Evolutionary conservation across 2,113 vertebrate genomes (phyloP).

Genomic region (human (Homo sapiens)): GRCh38 chr2:153432501-153433000

Average conservation of each 20-base stretch:
- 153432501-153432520: constrained; percentile 68
- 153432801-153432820: constrained; percentile 44
- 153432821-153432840: neutral
- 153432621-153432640: rapidly evolving
- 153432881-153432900: constrained; percentile 2
- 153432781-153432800: constrained; percentile 31
- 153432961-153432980: neutral
- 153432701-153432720: neutral
- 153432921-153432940: neutral
- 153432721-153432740: neutral
- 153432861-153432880: neutral
- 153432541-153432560: constrained; percentile 53
- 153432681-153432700: neutral
- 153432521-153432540: constrained; percentile 44
- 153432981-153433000: too few relatives aligned
- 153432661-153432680: neutral
- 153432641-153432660: neutral
- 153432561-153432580: neutral
- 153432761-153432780: constrained; percentile 60
- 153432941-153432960: neutral
- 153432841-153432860: constrained; percentile 36
- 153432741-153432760: neutral
- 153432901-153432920: constrained; percentile 34
- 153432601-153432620: rapidly evolving
- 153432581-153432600: neutral